These are phyloP conservation scores for Thereva nobilitata DNA, from an alignment of 2,888 invertebrate species.

Conservation along the genomic window DNA sequence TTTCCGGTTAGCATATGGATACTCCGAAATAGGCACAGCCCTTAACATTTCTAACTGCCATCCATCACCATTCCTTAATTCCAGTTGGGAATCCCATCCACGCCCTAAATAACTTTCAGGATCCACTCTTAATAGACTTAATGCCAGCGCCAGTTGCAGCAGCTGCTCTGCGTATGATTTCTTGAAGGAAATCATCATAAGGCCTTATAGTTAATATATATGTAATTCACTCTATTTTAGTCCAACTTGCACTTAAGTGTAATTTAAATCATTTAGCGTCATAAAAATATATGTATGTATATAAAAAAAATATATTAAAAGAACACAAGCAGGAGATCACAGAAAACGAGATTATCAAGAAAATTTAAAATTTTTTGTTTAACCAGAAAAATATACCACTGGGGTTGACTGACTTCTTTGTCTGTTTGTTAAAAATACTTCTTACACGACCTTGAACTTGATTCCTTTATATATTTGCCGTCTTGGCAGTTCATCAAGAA, in stretches of 20 bases:
- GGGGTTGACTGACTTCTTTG: too few relatives aligned
- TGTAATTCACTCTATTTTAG: constrained; percentile 21
- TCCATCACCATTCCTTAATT: constrained; percentile 54
- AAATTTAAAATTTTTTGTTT: background rate
- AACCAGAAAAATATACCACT: background rate
- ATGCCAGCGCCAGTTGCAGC: constrained; percentile 76
- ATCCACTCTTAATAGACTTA: constrained; percentile 78
- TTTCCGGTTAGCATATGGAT: constrained; percentile 57
- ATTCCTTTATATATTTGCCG: background rate
- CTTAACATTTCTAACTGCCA: constrained; percentile 58
- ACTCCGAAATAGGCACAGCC: constrained; percentile 54
- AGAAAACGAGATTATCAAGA: constrained; percentile 11
- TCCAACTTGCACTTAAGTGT: constrained; percentile 11
- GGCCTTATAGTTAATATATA: constrained; percentile 35
- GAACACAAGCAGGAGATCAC: constrained; percentile 17
- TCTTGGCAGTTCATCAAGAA: constrained; percentile 23
- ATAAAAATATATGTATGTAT: background rate
- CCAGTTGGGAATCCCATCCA: constrained; percentile 58
- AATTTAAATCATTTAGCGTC: constrained; percentile 1
- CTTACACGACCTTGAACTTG: constrained; percentile 39
- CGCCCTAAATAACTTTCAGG: constrained; percentile 71
- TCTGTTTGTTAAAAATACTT: constrained; percentile 9
- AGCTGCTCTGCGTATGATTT: constrained; percentile 82
- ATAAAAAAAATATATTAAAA: constrained; percentile 2
- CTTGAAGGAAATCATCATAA: constrained; percentile 75